Conservation (phyloP, 2,113 vertebrate genomes). For the Dasyprocta punctata region DNA sequence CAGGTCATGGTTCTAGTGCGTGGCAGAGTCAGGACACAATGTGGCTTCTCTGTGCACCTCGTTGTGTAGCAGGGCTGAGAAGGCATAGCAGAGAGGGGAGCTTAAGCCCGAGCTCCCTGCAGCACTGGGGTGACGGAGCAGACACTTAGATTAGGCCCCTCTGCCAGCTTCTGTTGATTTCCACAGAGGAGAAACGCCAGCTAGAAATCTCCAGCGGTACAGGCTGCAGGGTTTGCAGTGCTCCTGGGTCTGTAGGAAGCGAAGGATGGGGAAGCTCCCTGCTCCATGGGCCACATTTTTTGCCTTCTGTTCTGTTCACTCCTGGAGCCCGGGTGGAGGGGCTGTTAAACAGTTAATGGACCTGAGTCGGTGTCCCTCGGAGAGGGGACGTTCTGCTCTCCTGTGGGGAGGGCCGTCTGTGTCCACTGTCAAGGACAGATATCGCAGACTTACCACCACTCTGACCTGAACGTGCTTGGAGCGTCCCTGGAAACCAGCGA, state of each 20-base stretch:
- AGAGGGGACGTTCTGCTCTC: not conserved
- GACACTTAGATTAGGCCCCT: not conserved
- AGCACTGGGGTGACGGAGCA: not conserved
- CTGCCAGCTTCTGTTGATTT: not conserved
- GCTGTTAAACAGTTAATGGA: not conserved
- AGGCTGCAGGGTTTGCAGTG: not conserved
- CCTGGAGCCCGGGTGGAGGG: not conserved
- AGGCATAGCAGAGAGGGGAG: not conserved
- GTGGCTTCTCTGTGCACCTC: not conserved
- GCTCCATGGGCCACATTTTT: not conserved
- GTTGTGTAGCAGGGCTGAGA: not conserved
- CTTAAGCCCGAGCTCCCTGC: not conserved
- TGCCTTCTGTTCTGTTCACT: not conserved
- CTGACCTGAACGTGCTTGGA: not conserved
- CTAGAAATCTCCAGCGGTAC: not conserved
- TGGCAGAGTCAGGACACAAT: not conserved
- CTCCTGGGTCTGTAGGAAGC: not conserved
- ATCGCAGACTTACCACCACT: not conserved
- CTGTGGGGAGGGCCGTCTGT: not conserved
- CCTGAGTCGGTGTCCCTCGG: not conserved
- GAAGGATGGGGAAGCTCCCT: not conserved
- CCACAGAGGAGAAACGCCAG: not conserved
- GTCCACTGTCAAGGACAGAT: not conserved
- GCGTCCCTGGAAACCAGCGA: not conserved
- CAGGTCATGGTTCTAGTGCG: not conserved